phyloP scores from a whole-genome alignment of 2,797 vertebrate genomes.

The Potorous gilbertii region DNA sequence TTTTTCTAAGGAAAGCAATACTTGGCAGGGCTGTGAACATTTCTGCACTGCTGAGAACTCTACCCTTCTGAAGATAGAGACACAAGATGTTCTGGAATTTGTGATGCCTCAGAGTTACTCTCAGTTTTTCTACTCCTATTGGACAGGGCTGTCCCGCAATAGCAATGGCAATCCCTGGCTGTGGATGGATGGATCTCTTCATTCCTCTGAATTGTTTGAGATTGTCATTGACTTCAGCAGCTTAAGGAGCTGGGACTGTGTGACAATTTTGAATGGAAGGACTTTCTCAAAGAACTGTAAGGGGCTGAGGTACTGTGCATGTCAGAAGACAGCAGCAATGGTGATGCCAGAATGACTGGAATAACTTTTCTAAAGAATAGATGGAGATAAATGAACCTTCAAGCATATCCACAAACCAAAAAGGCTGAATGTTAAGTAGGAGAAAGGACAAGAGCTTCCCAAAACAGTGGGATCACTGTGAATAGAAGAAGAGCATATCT shows the following conservation, averaged over 20 bases:
- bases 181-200: conserved; percentile 70
- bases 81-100: conserved; percentile 73
- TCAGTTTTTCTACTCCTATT: conserved; percentile 81
- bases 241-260: conserved; percentile 65
- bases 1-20: conserved; percentile 69
- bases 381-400: not conserved
- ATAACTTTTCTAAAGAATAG: not conserved
- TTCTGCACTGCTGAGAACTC: conserved; percentile 71
- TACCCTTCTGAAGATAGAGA: conserved; percentile 75
- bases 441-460: not conserved
- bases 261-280: conserved; percentile 74
- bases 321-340: not conserved
- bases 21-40: conserved; percentile 73
- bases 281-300: conserved; percentile 76
- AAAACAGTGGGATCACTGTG: not conserved
- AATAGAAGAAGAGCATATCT: not conserved
- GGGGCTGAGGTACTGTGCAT: conserved; percentile 70
- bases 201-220: conserved; percentile 69
- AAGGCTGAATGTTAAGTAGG: accelerated
- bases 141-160: conserved; percentile 75
- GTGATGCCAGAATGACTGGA: conserved; percentile 34
- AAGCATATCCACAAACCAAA: not conserved
- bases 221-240: conserved; percentile 66
- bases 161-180: conserved; percentile 65
- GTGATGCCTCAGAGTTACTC: conserved; percentile 74